phyloP scores from a whole-genome alignment of 2,797 vertebrate species.

The Anabacerthia variegaticeps region DNA sequence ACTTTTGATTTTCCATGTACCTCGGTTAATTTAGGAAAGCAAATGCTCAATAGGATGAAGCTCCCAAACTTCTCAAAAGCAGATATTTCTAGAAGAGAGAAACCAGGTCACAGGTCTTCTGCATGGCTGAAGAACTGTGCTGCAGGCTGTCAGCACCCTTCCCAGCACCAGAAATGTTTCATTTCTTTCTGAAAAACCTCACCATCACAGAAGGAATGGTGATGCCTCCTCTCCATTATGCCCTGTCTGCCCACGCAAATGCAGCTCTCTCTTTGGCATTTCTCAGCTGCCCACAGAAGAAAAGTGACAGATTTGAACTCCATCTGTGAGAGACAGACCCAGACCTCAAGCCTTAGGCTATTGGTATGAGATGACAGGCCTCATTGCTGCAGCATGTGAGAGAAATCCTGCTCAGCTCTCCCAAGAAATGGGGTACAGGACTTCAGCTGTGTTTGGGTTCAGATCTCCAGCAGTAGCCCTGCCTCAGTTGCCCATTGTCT shows the following conservation, averaged over 20 bases:
- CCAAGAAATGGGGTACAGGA: accelerated
- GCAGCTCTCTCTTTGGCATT: background rate
- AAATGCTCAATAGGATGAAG: background rate
- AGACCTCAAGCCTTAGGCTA: background rate
- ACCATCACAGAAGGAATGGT: background rate
- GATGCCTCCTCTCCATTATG: accelerated
- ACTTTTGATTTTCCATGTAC: background rate
- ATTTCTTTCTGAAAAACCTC: background rate
- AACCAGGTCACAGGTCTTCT: background rate
- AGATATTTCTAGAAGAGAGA: background rate
- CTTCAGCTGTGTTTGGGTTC: background rate
- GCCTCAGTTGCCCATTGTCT: background rate
- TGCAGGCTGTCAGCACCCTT: background rate
- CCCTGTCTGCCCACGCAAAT: background rate
- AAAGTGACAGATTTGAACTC: background rate
- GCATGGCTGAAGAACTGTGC: background rate
- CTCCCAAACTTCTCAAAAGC: background rate
- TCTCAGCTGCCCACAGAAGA: background rate
- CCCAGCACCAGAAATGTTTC: background rate
- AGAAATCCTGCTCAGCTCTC: background rate
- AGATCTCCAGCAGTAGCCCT: background rate
- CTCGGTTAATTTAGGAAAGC: background rate
- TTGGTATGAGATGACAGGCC: background rate
- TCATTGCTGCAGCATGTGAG: background rate
- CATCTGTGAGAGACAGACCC: background rate